Base-by-base conservation (phyloP, 2,113 vertebrate genomes). In the Maccullochella peelii region DNA sequence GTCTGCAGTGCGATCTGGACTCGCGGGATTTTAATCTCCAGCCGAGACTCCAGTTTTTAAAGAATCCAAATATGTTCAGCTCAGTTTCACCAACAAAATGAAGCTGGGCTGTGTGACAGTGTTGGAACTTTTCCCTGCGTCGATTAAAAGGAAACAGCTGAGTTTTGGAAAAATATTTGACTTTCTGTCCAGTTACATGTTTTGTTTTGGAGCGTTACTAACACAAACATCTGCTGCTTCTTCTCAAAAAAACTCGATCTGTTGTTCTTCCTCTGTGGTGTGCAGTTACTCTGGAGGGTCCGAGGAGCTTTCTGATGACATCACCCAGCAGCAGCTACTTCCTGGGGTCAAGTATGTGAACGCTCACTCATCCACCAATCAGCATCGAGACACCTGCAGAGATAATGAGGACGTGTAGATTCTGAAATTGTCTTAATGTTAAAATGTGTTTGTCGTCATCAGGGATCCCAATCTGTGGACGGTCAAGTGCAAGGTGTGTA, bases 401-500 rank as follows among this genome's bases (percentile, higher is more conserved):
- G 4, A 30, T 18, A 2, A 44, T 1, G 5, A 14, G 14, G 2
- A 52, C 2, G 1, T 68, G 38, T 25, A 25, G 27, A 0, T 30
- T 0, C 6, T 30, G 16, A 1, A 3, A 0, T 11, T 33, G 40
- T 36, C 18, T 40, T 40, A 8, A 62, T 36, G 11, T 21, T 52
- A 4, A 38, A 4, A 14, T 73, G 5, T 79, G 5, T 82, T 16
- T 92, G 58, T 89, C 9, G 20, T 86, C 21, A 12, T n/a, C 82
- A 98, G 98, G 89, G 98, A 98, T 81, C 98, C 98, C 73, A 99
- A 99, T 36, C 95, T 99, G 72, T 99, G 98, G 98, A 99, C 98
- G 0, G 97, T 98, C 79, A 99, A 99, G 77, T 98, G 98, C 83
- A 98, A 98, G 97, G 98, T 98, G 73, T 10, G 94, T 82, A 4